Base-by-base conservation (phyloP, 1,140 invertebrate species). In the Chironomus tepperi region DNA sequence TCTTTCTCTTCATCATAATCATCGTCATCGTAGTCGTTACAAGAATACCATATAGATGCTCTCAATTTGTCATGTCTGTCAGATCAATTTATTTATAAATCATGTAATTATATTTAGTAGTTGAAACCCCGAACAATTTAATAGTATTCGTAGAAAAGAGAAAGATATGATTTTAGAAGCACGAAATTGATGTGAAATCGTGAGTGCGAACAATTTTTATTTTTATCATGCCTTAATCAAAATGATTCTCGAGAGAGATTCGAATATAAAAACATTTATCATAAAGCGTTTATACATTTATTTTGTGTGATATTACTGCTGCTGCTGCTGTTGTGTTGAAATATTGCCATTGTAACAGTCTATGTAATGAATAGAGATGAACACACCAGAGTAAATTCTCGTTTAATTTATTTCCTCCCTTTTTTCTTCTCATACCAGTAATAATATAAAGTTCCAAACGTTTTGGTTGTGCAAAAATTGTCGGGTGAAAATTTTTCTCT, bases 41-140 rank as follows among this genome's bases (percentile, higher is more conserved):
- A 5, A 34, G 24, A 34, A n/a, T 15, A n/a, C 47, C n/a, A 12
- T 57, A n/a, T 57, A 57, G 47, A 57, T 57, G 47, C 47, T 57
- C 47, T 57, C 47, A 57, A 57, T 57, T 57, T 57, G 47, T 57
- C 47, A 57, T 57, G 47, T 57, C 47, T 57, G 47, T 57, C 47
- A 57, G 47, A 57, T 57, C 47, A 57, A 57, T 57, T 57, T 57
- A 57, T 57, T n/a, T n/a, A n/a, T n/a, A 57, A 57, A 57, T 57
- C 47, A 57, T 34, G 24, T 34, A 34, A 34, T 34, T 34, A 34
- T 34, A 34, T 34, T 34, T 34, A 34, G 24, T 34, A 34, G 24
- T 34, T 34, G 24, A 34, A 34, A 34, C 24, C 24, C 24, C 24
- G 24, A 34, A 34, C 24, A 34, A 34, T 34, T 34, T 34, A 34